phyloP scores from a whole-genome alignment of 2,113 vertebrate species.

The Ailuropoda melanoleuca region DNA sequence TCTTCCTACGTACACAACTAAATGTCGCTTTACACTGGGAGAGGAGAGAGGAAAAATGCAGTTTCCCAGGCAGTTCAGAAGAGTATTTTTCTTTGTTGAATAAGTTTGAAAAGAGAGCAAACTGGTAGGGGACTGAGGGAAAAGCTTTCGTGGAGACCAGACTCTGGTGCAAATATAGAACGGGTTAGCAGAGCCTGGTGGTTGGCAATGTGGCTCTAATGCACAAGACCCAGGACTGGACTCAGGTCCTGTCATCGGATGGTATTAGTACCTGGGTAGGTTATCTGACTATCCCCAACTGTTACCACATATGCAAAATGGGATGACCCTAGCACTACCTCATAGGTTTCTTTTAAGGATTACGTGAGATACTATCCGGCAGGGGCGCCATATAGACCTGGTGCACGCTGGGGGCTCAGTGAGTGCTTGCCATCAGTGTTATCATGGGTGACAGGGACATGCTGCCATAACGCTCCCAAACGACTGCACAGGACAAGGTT shows the following conservation, averaged over 20 bases:
- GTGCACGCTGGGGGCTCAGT: too few species aligned
- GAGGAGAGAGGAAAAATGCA: not conserved
- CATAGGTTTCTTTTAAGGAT: not conserved
- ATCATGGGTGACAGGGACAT: not conserved
- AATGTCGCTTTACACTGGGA: not conserved
- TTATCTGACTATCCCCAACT: not conserved
- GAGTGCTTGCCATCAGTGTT: accelerated
- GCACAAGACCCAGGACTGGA: not conserved
- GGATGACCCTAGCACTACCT: not conserved
- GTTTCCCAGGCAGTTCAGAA: not conserved
- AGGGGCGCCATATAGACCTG: not conserved
- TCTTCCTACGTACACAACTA: not conserved
- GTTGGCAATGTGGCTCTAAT: not conserved
- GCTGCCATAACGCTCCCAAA: accelerated
- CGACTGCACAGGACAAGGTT: not conserved
- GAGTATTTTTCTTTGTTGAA: slow-evolving; percentile 33
- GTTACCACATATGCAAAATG: not conserved
- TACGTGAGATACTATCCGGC: not conserved
- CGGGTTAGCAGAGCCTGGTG: not conserved
- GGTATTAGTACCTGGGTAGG: not conserved
- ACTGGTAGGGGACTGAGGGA: not conserved
- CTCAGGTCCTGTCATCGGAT: not conserved
- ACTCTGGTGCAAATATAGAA: not conserved
- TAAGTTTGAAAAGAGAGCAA: not conserved
- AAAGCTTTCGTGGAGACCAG: not conserved